Conservation (phyloP, 2,888 invertebrate genomes). For the Aethes cnicana region DNA sequence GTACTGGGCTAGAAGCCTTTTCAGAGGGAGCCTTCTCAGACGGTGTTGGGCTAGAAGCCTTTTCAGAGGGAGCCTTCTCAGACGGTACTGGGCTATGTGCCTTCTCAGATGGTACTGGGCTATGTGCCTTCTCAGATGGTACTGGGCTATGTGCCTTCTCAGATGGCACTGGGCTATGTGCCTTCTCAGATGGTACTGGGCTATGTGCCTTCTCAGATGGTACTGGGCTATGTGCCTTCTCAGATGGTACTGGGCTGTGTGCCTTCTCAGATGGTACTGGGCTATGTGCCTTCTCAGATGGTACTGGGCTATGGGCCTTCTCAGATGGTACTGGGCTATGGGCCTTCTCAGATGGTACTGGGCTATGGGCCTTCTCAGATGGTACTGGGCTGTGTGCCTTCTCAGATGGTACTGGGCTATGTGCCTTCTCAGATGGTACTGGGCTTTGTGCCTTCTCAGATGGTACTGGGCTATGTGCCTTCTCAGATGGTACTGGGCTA, state of each 20-base stretch:
- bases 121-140: neutral
- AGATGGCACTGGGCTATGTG: no score
- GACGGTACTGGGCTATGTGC: slow-evolving; percentile 1
- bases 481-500: neutral
- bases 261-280: slow-evolving; percentile 20
- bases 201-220: slow-evolving; percentile 14
- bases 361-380: slow-evolving; percentile 11
- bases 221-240: slow-evolving; percentile 10
- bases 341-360: slow-evolving; percentile 19
- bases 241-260: no score
- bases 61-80: no score
- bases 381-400: no score
- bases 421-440: slow-evolving; percentile 22
- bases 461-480: no score
- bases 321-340: slow-evolving; percentile 6
- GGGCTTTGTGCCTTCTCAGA: neutral
- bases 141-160: slow-evolving; percentile 3
- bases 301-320: neutral
- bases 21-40: no score
- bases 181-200: no score
- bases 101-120: no score
- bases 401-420: slow-evolving; percentile 13
- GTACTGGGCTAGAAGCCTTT: no score
- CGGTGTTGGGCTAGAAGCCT: slow-evolving; percentile 25
- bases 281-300: slow-evolving; percentile 1